phyloP scores from a whole-genome alignment of 2,888 invertebrate genomes.

The Mimas tiliae region DNA sequence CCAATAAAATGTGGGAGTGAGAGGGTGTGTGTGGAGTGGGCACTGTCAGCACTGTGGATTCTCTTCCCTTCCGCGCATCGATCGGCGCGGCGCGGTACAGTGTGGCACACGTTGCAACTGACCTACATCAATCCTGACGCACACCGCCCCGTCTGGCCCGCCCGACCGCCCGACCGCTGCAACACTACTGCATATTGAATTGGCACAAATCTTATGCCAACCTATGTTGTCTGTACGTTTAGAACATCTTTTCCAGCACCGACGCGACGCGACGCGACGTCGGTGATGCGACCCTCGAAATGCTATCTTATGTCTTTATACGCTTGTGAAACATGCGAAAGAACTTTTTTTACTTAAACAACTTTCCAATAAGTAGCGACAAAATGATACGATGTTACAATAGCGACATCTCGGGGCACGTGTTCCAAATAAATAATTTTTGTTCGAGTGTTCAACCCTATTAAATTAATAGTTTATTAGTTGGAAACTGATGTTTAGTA shows the following conservation, averaged over 20 bases:
- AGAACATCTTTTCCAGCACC: too few species aligned
- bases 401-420: not conserved
- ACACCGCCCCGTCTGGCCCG: not conserved
- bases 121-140: constrained; percentile 71
- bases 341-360: too few species aligned
- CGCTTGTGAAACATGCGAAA: too few species aligned
- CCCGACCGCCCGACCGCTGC: not conserved
- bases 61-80: constrained; percentile 31
- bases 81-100: constrained; percentile 42
- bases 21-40: constrained; percentile 7
- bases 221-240: too few species aligned
- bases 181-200: not conserved
- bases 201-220: too few species aligned
- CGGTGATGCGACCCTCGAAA: too few species aligned
- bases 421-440: not conserved
- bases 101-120: too few species aligned
- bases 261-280: too few species aligned
- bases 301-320: too few species aligned
- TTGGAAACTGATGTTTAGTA: constrained; percentile 8
- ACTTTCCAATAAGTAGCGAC: too few species aligned
- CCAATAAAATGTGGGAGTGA: not conserved
- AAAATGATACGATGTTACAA: not conserved
- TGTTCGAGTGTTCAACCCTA: not conserved
- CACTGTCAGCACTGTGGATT: constrained; percentile 2
- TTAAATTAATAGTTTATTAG: constrained; percentile 23